Base-by-base conservation (phyloP, 2,113 vertebrate genomes). In the Trachemys scripta region DNA sequence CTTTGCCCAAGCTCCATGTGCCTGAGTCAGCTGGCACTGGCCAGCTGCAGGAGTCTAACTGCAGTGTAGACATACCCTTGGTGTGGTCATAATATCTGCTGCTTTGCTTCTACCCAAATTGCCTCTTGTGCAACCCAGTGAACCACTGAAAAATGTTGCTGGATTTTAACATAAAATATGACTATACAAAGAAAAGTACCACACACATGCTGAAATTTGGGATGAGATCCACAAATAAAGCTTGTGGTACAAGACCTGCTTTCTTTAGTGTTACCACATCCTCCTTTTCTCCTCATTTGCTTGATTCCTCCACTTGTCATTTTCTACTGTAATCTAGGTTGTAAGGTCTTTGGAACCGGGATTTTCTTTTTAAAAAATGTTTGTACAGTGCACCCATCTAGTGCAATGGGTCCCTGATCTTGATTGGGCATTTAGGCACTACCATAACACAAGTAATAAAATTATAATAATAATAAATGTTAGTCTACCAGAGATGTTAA, bases 161-260 rank as follows among this genome's bases (percentile, higher is more conserved):
- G 22, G 19, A 31, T 13, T 94, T 84, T 10, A 75, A 38, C 31
- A 54, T 72, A 80, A 2, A 0, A 1, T 57, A 27, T 4, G 50
- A 87, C 56, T 81, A 88, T 89, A 53, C 17, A n/a, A 35, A 62
- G 76, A 53, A 83, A 50, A 79, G 83, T 87, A 69, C 82, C 80
- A 62, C 29, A 49, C 54, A 38, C 50, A 75, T 82, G 56, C 62
- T 69, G 89, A 90, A 90, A 85, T 54, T 19, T 27, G 0, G 75
- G 79, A 29, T 50, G 72, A 93, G 31, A 76, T 75, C 62, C 85
- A 24, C 86, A 35, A 87, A 59, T 82, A 49, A 91, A 56, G 22
- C 8, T 65, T 51, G 4, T 16, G 53, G 38, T 53, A 13, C 10
- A 50, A 14, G 27, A 47, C 80, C 82, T 85, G 29, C 54, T 82